Conservation (phyloP, 2,888 invertebrate genomes). For the Gibbula magus region DNA sequence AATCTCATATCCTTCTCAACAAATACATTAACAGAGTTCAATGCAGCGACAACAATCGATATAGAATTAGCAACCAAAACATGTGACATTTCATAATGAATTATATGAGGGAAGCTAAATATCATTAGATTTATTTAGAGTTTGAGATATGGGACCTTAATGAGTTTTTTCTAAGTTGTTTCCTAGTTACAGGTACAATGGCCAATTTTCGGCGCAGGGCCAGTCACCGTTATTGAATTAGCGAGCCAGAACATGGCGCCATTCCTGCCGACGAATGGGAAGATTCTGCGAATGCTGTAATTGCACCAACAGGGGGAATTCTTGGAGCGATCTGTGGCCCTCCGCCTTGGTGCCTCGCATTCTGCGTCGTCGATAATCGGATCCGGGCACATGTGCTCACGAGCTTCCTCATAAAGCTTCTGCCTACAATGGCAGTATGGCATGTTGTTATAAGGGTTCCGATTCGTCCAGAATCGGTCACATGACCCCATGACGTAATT, state of each 20-base stretch:
- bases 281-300: constrained; percentile 8
- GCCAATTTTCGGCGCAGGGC: background rate
- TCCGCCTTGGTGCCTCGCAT: background rate
- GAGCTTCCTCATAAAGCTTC: background rate
- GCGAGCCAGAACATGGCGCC: background rate
- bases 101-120: too few species aligned
- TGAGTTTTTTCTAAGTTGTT: too few species aligned
- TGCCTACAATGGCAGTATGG: background rate
- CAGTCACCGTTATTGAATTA: background rate
- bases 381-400: background rate
- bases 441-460: background rate
- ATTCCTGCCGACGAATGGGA: background rate
- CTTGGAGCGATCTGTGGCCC: background rate
- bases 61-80: too few species aligned
- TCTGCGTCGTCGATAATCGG: background rate
- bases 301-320: background rate
- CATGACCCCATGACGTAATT: constrained; percentile 12
- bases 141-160: too few species aligned
- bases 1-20: too few species aligned
- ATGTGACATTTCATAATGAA: too few species aligned
- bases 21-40: too few species aligned
- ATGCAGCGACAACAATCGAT: too few species aligned
- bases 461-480: background rate
- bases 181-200: background rate
- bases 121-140: too few species aligned